Conservation (phyloP, 2,797 vertebrate genomes). For the Martes flavigula region DNA sequence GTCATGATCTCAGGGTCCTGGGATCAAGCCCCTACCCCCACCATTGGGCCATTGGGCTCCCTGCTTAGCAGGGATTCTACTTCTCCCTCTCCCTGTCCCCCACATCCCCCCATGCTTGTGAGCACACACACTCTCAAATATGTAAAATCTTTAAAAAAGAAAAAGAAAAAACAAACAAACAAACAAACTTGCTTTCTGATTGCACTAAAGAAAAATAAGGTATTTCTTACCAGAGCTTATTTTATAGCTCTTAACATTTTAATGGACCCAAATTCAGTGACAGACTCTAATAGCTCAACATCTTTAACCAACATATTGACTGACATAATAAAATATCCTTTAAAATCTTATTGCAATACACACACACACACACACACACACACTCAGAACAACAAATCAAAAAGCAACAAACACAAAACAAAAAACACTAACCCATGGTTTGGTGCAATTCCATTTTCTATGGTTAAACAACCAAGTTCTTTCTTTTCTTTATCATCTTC, state of each 20-base stretch:
- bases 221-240: background rate
- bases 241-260: background rate
- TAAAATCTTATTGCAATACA: background rate
- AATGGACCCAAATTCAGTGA: conserved; percentile 28
- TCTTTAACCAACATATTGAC: background rate
- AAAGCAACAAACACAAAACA: background rate
- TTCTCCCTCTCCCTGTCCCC: background rate
- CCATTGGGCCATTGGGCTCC: background rate
- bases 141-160: background rate
- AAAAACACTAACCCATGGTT: conserved; percentile 89
- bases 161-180: background rate
- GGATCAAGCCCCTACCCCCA: background rate
- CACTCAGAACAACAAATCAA: background rate
- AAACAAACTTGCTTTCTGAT: background rate
- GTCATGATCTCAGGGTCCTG: background rate
- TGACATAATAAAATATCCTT: background rate
- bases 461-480: conserved; percentile 86
- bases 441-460: conserved; percentile 92
- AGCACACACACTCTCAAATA: background rate
- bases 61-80: background rate
- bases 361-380: background rate
- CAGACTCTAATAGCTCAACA: background rate
- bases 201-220: background rate
- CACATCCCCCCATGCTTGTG: background rate
- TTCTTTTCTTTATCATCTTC: conserved; percentile 87